A percentile compares a stretch with the other conserved stretches of the same genome.
Evolutionary conservation across 2,797 vertebrate species (phyloP).

Genomic region (Podarcis lilfordi): DNA sequence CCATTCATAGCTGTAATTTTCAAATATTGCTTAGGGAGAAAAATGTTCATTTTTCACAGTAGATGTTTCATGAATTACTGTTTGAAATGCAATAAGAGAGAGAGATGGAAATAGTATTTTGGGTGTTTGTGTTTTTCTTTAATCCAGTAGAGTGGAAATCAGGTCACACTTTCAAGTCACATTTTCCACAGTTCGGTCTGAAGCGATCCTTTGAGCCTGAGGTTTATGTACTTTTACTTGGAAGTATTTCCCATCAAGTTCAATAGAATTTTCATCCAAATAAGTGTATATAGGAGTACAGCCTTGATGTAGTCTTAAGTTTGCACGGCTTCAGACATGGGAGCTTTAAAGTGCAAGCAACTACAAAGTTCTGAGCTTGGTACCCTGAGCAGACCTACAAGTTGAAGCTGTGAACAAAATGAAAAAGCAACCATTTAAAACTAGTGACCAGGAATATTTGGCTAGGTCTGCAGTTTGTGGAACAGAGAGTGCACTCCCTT

Average conservation of each 20-base stretch:
- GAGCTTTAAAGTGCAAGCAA: not conserved
- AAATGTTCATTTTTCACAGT: not conserved
- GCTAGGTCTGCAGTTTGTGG: not conserved
- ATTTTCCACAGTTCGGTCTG: not conserved
- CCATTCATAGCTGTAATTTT: not conserved
- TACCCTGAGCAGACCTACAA: not conserved
- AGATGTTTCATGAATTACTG: not conserved
- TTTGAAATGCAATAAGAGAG: not conserved
- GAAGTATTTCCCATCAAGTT: not conserved
- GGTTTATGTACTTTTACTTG: not conserved
- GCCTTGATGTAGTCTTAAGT: not conserved
- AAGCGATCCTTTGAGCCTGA: not conserved
- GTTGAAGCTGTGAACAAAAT: not conserved
- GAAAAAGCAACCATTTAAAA: not conserved
- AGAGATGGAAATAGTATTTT: not conserved
- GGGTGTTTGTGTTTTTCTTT: not conserved
- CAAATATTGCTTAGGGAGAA: not conserved
- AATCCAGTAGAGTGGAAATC: not conserved
- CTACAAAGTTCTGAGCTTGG: not conserved
- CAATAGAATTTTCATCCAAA: not conserved
- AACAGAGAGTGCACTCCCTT: not conserved
- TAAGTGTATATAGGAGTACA: not conserved
- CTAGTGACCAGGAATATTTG: not conserved
- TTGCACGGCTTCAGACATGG: not conserved
- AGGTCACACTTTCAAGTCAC: not conserved